phyloP scores from a whole-genome alignment of 53 echinoderm and acorn worm genomes.

The Stichopus horrens region DNA sequence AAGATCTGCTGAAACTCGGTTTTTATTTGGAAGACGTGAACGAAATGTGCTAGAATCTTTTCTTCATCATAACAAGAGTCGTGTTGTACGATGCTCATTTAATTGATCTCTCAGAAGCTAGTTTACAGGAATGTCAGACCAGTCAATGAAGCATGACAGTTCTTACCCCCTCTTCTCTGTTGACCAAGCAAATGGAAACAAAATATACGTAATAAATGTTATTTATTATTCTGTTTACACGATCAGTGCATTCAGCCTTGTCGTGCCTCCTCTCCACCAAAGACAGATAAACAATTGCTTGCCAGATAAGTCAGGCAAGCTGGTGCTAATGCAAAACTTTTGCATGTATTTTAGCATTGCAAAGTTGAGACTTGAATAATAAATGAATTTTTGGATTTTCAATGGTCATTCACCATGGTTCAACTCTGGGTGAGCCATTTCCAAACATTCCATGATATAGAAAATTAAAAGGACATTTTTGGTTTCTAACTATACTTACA shows the following conservation, averaged over 20 bases:
- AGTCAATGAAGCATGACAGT: conserved; percentile 2
- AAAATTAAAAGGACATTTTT: no score
- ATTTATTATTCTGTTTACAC: conserved; percentile 37
- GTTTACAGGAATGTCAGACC: background rate
- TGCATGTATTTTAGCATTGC: background rate
- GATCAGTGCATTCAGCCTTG: conserved; percentile 21
- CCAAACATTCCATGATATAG: no score
- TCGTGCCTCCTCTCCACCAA: conserved; percentile 26
- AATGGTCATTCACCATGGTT: background rate
- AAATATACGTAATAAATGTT: conserved; percentile 38
- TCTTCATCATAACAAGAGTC: background rate
- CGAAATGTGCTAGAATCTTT: background rate
- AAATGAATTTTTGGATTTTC: background rate
- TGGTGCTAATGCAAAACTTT: background rate
- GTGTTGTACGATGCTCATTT: background rate
- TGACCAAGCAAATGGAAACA: conserved; percentile 38
- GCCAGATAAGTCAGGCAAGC: background rate
- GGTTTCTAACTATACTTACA: no score
- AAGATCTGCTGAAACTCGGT: background rate
- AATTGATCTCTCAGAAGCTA: conserved; percentile 4
- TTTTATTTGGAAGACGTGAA: background rate
- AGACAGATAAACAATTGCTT: conserved; percentile 18
- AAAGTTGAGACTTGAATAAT: background rate
- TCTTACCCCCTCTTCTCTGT: background rate
- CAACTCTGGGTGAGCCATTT: background rate